Percentiles rank a stretch among this genome's conserved stretches.
Evolutionary conservation across 2,113 vertebrate species (phyloP).

Genomic region (Poeciliopsis turrubarensis): DNA sequence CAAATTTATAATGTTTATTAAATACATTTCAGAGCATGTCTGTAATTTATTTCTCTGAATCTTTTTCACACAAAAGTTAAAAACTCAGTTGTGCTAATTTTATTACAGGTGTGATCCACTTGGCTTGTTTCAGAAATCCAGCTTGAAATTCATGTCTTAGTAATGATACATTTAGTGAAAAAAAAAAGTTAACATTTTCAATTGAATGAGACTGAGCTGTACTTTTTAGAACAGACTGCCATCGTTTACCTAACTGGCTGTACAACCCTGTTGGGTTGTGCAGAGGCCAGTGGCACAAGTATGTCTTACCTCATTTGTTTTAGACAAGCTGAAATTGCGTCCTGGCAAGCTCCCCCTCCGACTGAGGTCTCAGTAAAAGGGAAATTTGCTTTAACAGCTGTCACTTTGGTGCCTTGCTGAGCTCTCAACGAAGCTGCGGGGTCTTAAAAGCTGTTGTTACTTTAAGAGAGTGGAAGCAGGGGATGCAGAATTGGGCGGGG

Average conservation of each 20-base stretch:
- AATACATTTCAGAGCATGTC: no score
- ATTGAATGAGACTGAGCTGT: conserved; percentile 35
- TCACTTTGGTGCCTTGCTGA: conserved; percentile 68
- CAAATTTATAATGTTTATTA: no score
- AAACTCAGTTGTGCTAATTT: no score
- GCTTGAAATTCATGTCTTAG: no score
- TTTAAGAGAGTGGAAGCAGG: conserved; percentile 58
- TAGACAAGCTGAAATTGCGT: conserved; percentile 62
- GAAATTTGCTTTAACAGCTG: conserved; percentile 75
- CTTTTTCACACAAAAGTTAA: no score
- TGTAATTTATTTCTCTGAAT: no score
- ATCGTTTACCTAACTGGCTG: conserved; percentile 58
- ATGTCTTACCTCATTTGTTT: conserved; percentile 69
- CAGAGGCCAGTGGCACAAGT: conserved; percentile 63
- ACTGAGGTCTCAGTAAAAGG: conserved; percentile 72
- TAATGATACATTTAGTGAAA: no score
- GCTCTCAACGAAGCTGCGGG: conserved; percentile 67
- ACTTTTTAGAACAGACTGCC: conserved; percentile 55
- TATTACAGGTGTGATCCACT: no score
- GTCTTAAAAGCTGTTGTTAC: conserved; percentile 65
- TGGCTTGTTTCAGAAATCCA: no score
- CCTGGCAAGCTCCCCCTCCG: conserved; percentile 56
- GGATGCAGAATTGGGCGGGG: conserved; percentile 30
- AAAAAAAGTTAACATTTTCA: no score
- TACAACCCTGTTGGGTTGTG: conserved; percentile 54